Evolutionary conservation across 2,113 vertebrate genomes (phyloP), one percentile per base, ranked within the genome.

Genomic region (Larimichthys polyactis): DNA sequence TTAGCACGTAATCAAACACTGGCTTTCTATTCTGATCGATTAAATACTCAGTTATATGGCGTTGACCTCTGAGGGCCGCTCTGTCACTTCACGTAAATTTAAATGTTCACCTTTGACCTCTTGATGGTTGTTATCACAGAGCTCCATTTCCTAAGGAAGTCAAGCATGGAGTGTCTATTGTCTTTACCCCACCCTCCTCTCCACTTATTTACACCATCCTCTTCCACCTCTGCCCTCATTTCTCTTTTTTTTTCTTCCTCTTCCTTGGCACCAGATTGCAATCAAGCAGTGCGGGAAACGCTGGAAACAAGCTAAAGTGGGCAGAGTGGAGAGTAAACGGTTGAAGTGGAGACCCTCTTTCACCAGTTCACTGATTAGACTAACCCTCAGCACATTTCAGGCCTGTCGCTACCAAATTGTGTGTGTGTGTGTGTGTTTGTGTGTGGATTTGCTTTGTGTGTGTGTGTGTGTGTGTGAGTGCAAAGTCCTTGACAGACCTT

Each of bases 61-160:
- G 62, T 8, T 87, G 89, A 90, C 86, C 87, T 90, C 87, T 40
- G 8, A 75, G 85, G 63, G 82, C 51, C 84, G 69, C 79, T 82
- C 75, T 78, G 88, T 89, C 86, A 73, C 65, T 75, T 86, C 76
- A 86, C 11, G 63, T 81, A 84, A 73, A 90, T 83, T 20, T 85
- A 84, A 78, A 78, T 62, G 54, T 80, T 91, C 65, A 90, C 93
- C 90, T 93, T 87, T 93, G 88, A 70, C 67, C 87, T 71, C 59
- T 84, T 82, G 87, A 91, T 93, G 84, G 78, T 40, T 55, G 17
- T 62, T 74, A 79, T 88, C 52, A 48, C 66, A 91, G 82, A 77
- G 78, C 86, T 76, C 87, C 70, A 91, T 89, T 92, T 93, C 82
- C 90, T 87, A 36, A 83, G 84, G 83, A 93, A 95, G 87, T 82